These are phyloP conservation scores for Paracentrotus lividus DNA, from an alignment of 53 echinoderm and acorn worm species.

Conservation along the genomic window DNA sequence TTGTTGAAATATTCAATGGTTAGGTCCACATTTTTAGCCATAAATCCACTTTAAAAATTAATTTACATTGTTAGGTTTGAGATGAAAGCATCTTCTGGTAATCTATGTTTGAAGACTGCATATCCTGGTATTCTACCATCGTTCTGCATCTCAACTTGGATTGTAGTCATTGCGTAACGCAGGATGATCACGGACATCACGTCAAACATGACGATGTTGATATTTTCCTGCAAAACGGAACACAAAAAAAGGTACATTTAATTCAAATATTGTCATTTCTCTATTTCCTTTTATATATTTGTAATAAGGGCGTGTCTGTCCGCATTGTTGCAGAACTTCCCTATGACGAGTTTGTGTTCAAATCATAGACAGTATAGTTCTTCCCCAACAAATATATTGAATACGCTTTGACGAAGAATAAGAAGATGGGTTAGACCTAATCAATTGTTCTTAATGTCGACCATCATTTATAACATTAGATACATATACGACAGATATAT, in stretches of 20 bases:
- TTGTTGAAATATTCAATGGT: no score
- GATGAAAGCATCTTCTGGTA: conserved; percentile 86
- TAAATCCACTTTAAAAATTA: not conserved
- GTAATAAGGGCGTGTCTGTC: not conserved
- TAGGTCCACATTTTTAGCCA: not conserved
- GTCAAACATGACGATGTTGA: conserved; percentile 75
- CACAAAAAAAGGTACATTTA: not conserved
- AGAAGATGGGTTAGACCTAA: not conserved
- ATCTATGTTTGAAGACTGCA: conserved; percentile 90
- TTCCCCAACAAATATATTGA: not conserved
- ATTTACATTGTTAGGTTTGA: conserved; percentile 87
- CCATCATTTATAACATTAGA: not conserved
- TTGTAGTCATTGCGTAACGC: conserved; percentile 84
- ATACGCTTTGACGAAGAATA: not conserved
- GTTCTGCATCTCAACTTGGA: conserved; percentile 86
- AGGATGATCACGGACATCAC: conserved; percentile 81
- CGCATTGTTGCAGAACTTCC: not conserved
- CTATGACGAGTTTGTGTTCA: no score
- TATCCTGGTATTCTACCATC: conserved; percentile 73
- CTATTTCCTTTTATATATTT: not conserved
- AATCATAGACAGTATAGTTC: no score
- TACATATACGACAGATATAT: no score
- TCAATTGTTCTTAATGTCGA: not conserved
- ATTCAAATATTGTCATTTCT: not conserved
- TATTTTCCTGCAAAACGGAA: conserved; percentile 72